These are phyloP conservation scores for Xiphophorus birchmanni DNA, from an alignment of 2,797 vertebrate genomes.

Conservation along the genomic window DNA sequence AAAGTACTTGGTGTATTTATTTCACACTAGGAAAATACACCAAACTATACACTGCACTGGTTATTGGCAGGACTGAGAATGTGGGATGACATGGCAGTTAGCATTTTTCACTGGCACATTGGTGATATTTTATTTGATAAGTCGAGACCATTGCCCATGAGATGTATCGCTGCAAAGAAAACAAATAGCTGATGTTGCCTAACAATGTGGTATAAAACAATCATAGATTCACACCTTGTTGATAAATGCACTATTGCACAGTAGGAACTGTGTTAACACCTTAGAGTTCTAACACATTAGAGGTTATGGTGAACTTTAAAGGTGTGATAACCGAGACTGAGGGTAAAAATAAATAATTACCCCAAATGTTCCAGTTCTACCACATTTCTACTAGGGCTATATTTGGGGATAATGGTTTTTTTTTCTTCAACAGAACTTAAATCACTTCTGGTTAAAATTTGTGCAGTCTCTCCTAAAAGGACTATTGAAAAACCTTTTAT, in stretches of 20 bases:
- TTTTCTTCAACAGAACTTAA: neutral
- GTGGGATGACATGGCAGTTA: neutral
- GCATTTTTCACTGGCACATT: neutral
- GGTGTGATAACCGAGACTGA: neutral
- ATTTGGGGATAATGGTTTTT: neutral
- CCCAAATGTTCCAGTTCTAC: neutral
- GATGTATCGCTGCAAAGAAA: neutral
- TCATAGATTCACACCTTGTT: neutral
- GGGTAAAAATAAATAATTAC: neutral
- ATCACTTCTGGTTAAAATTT: neutral
- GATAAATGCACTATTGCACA: neutral
- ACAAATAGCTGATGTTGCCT: neutral
- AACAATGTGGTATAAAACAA: neutral
- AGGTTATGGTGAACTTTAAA: neutral
- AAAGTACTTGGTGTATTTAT: neutral
- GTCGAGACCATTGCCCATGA: neutral
- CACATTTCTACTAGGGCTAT: neutral
- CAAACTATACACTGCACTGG: neutral
- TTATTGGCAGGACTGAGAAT: neutral
- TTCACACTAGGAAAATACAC: neutral
- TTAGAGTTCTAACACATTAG: neutral
- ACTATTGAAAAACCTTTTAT: neutral
- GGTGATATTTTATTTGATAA: neutral
- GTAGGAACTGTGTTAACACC: neutral
- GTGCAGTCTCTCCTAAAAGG: neutral